A percentile compares a stretch with the other conserved stretches of the same genome.
These are phyloP conservation scores for Aleiodes alternator DNA, from an alignment of 2,888 invertebrate genomes.

Conservation along the genomic window DNA sequence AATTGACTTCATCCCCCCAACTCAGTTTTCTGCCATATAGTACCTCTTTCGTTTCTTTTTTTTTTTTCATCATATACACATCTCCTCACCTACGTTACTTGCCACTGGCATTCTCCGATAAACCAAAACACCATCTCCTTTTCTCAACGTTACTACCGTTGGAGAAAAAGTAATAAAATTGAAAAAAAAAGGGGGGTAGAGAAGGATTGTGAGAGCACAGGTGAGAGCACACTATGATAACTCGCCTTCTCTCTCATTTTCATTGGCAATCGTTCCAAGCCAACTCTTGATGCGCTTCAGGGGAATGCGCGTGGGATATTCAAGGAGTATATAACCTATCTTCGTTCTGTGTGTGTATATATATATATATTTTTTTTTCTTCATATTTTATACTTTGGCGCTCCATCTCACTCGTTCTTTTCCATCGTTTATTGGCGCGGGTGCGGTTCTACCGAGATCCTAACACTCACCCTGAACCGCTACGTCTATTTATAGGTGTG, in stretches of 20 bases:
- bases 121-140: constrained; percentile 28
- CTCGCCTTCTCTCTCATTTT: neutral
- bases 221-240: neutral
- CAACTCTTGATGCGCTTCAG: constrained; percentile 3
- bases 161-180: neutral
- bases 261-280: constrained; percentile 29
- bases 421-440: constrained; percentile 25
- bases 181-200: neutral
- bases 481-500: constrained; percentile 40
- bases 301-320: constrained; percentile 39
- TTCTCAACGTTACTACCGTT: constrained; percentile 13
- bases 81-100: constrained; percentile 25
- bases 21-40: constrained; percentile 30
- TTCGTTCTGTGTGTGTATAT: neutral
- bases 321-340: constrained; percentile 25
- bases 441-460: constrained; percentile 24
- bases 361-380: constrained; percentile 4
- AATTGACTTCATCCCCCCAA: constrained; percentile 70
- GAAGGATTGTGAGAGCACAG: constrained; percentile 5
- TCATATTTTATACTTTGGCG: neutral
- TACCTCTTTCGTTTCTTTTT: constrained; percentile 50
- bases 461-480: constrained; percentile 24
- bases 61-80: constrained; percentile 39
- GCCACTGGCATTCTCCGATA: constrained; percentile 37
- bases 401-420: neutral